Conservation (phyloP, 1,140 invertebrate genomes). For the Dendrolimus kikuchii region DNA sequence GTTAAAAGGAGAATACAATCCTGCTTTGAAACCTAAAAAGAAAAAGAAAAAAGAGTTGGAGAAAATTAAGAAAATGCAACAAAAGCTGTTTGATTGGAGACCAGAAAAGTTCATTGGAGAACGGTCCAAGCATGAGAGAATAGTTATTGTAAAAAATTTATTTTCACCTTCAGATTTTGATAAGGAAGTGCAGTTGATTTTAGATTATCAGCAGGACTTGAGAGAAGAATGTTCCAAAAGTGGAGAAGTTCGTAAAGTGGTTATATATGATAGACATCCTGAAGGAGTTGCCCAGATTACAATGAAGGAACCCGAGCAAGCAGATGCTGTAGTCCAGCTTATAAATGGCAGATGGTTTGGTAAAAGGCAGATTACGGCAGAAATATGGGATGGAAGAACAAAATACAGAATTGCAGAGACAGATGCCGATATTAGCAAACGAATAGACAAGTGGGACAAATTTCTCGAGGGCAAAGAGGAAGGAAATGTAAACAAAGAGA, state of each 20-base stretch:
- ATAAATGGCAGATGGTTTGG: conserved; percentile 96
- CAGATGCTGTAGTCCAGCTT: conserved; percentile 90
- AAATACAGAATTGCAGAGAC: conserved; percentile 95
- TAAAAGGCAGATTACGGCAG: conserved; percentile 86
- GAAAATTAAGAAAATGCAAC: conserved; percentile 93
- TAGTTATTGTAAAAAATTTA: conserved; percentile 95
- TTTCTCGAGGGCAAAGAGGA: conserved; percentile 74
- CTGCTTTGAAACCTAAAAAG: conserved; percentile 92
- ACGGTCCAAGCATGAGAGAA: conserved; percentile 88
- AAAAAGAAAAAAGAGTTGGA: conserved; percentile 92
- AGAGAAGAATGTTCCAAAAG: conserved; percentile 92
- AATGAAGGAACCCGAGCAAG: conserved; percentile 92
- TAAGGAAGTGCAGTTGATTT: conserved; percentile 87
- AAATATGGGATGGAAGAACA: conserved; percentile 96
- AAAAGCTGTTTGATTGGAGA: conserved; percentile 97
- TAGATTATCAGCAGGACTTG: conserved; percentile 94
- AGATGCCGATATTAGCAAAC: conserved; percentile 86
- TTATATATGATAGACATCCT: conserved; percentile 94
- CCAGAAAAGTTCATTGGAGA: conserved; percentile 92
- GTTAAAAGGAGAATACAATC: conserved; percentile 96
- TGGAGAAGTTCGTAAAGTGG: conserved; percentile 93
- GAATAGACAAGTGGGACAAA: conserved; percentile 91
- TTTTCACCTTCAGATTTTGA: conserved; percentile 95
- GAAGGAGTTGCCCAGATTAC: conserved; percentile 95
- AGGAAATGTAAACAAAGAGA: conserved; percentile 16